Percentiles rank a stretch among this genome's conserved stretches.
Evolutionary conservation across 2,113 vertebrate genomes (phyloP).

Genomic region (Ptilorrhoa leucosticta): DNA sequence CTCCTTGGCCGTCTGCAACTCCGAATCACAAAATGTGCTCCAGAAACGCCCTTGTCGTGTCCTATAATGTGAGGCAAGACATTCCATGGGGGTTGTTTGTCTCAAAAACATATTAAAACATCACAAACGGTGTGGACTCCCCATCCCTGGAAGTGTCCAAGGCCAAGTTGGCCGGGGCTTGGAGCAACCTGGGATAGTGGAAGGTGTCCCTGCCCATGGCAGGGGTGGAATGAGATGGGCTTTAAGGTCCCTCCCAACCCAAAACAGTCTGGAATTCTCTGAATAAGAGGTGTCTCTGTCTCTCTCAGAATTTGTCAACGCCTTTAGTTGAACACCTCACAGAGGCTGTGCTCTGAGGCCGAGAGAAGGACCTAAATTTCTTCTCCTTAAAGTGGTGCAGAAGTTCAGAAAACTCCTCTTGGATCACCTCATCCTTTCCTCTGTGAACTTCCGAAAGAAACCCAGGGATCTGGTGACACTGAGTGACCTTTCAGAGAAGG

Average conservation of each 20-base stretch:
- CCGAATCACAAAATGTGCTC: neutral
- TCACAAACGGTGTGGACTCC: neutral
- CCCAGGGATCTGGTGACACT: neutral
- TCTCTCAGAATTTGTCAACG: neutral
- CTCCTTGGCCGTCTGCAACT: neutral
- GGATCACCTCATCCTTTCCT: neutral
- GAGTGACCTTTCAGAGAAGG: neutral
- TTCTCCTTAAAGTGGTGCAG: neutral
- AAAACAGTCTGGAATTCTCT: neutral
- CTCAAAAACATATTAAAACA: neutral
- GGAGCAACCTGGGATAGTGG: neutral
- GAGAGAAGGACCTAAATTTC: neutral
- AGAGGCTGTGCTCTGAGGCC: neutral
- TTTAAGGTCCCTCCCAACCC: neutral
- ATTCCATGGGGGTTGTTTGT: neutral
- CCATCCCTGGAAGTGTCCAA: neutral
- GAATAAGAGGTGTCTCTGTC: neutral
- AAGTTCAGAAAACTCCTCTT: neutral
- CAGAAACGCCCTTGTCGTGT: neutral
- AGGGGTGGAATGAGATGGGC: fast-evolving
- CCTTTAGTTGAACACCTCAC: neutral
- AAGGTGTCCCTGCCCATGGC: neutral
- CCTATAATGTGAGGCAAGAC: neutral
- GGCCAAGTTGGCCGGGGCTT: fast-evolving
- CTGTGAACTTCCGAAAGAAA: neutral